A percentile compares a stretch with the other conserved stretches of the same genome.
Conservation (phyloP, 2,113 vertebrate species). For the Podarcis raffonei region DNA sequence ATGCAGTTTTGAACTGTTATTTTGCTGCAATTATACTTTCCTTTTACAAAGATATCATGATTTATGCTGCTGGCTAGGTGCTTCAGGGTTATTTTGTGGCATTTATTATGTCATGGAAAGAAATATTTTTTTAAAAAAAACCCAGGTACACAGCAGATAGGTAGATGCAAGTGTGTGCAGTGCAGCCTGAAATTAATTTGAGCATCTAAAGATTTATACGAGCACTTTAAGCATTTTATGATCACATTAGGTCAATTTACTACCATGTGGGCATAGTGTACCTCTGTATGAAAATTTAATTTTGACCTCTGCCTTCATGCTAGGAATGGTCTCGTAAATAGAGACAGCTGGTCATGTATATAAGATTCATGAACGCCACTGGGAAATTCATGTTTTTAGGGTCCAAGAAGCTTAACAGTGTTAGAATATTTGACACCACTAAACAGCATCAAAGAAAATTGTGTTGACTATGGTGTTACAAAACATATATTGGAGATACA, state of each 20-base stretch:
- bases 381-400: constrained; percentile 17
- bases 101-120: constrained; percentile 64
- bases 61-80: constrained; percentile 70
- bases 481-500: background rate
- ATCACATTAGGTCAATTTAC: constrained; percentile 31
- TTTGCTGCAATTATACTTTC: constrained; percentile 70
- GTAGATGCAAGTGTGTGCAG: constrained; percentile 7
- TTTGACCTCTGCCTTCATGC: constrained; percentile 36
- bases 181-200: constrained; percentile 57
- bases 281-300: constrained; percentile 44
- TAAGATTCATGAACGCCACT: background rate
- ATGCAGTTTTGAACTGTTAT: constrained; percentile 69
- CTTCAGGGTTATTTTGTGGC: constrained; percentile 63
- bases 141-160: constrained; percentile 33
- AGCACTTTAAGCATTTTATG: constrained; percentile 21
- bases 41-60: constrained; percentile 71
- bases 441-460: constrained; percentile 6
- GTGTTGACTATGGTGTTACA: background rate
- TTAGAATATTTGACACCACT: constrained; percentile 8
- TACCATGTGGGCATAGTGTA: constrained; percentile 22
- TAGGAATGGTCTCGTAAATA: constrained; percentile 16
- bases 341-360: background rate
- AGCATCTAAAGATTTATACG: constrained; percentile 50
- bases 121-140: constrained; percentile 72
- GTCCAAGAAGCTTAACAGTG: constrained; percentile 37